Percentiles rank a stretch among this genome's conserved stretches.
Evolutionary conservation across 2,888 invertebrate species (phyloP).

Genomic region (Andrena trimmerana): DNA sequence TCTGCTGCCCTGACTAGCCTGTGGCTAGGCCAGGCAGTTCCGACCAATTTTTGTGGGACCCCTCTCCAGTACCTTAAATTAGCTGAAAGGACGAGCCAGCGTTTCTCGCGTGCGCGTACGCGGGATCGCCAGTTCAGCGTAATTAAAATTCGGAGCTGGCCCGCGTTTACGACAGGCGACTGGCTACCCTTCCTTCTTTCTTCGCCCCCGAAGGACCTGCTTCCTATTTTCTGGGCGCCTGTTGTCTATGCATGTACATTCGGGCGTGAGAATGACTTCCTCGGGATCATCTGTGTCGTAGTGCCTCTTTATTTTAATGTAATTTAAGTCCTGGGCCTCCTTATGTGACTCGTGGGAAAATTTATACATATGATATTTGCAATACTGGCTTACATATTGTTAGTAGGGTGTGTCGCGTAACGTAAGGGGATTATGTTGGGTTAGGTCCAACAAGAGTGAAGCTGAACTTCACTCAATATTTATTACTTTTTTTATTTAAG

Average conservation of each 20-base stretch:
- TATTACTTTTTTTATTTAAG: too few relatives aligned
- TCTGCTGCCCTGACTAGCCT: slow-evolving; percentile 48
- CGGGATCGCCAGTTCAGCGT: slow-evolving; percentile 18
- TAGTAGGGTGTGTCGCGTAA: too few relatives aligned
- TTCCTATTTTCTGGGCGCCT: not conserved
- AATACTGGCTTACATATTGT: too few relatives aligned
- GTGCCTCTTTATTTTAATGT: not conserved
- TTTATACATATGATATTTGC: too few relatives aligned
- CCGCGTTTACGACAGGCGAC: not conserved
- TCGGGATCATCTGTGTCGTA: not conserved
- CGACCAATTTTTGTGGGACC: slow-evolving; percentile 48
- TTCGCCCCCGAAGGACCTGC: not conserved
- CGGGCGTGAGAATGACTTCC: not conserved
- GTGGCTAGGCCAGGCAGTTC: slow-evolving; percentile 46
- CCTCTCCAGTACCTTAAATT: slow-evolving; percentile 39
- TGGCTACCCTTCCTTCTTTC: slow-evolving; percentile 6
- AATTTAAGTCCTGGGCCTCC: not conserved
- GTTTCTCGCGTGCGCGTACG: slow-evolving; percentile 30
- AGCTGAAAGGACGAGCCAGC: slow-evolving; percentile 31
- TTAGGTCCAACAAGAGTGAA: too few relatives aligned
- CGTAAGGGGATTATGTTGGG: too few relatives aligned
- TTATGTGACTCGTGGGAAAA: too few relatives aligned
- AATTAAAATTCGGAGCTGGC: slow-evolving; percentile 49
- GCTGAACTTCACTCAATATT: too few relatives aligned
- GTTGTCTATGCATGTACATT: not conserved